phyloP scores from a whole-genome alignment of 37 sponge, comb jelly and placozoan species.

The Agelas oroides region DNA sequence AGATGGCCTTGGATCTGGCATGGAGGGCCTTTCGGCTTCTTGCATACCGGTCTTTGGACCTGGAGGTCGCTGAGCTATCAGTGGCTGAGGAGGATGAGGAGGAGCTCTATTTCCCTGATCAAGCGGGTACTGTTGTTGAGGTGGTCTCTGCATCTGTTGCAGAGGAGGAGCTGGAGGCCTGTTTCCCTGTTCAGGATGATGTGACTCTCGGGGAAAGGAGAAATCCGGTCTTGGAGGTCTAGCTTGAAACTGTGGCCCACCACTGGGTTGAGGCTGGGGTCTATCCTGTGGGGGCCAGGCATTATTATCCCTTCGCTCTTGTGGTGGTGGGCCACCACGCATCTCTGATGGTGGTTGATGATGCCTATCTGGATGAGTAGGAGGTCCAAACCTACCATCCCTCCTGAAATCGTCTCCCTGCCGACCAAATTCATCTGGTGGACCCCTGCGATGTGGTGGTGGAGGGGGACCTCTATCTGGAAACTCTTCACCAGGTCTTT shows the following conservation, averaged over 20 bases:
- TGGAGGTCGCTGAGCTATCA: too few relatives aligned
- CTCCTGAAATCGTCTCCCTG: neutral
- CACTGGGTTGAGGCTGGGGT: neutral
- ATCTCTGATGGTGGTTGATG: too few relatives aligned
- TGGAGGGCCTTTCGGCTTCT: too few relatives aligned
- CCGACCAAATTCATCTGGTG: neutral
- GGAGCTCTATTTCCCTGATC: too few relatives aligned
- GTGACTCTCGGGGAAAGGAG: neutral
- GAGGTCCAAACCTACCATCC: conserved; percentile 4
- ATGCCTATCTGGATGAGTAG: neutral
- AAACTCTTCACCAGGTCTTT: neutral
- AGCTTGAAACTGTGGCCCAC: neutral
- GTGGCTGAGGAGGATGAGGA: too few relatives aligned
- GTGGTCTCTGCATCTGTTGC: too few relatives aligned
- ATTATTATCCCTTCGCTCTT: too few relatives aligned
- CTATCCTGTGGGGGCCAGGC: neutral
- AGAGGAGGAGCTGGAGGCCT: too few relatives aligned
- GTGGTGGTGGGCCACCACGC: too few relatives aligned
- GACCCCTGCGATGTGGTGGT: neutral
- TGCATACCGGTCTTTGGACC: too few relatives aligned
- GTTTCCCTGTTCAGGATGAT: neutral
- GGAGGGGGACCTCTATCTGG: neutral
- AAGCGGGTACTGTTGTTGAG: too few relatives aligned
- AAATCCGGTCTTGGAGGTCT: neutral
- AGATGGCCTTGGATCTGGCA: too few relatives aligned